Evolutionary conservation across 2,888 invertebrate species (phyloP).

Genomic region (Ochropleura leucogaster): DNA sequence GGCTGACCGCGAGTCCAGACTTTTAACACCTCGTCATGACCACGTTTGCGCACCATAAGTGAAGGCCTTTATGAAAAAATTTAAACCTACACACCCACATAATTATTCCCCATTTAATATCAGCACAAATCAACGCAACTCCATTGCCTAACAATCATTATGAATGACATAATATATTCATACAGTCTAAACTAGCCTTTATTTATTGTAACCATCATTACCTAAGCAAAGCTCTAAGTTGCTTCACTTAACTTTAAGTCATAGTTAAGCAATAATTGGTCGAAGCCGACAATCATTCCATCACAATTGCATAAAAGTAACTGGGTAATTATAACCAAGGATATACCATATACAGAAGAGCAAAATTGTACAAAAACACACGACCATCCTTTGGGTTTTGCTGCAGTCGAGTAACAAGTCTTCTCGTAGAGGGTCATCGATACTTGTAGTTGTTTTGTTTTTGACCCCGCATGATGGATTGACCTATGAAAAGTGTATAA

Average conservation of each 20-base stretch:
- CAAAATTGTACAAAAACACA: not conserved
- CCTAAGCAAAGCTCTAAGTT: slow-evolving; percentile 37
- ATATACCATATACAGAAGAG: not conserved
- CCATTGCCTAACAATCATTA: slow-evolving; percentile 29
- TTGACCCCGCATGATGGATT: not conserved
- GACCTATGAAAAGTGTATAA: not conserved
- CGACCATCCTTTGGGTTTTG: not conserved
- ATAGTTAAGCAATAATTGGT: slow-evolving; percentile 39
- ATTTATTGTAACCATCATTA: slow-evolving; percentile 29
- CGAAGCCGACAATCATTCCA: slow-evolving; percentile 24
- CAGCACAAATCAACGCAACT: slow-evolving; percentile 14
- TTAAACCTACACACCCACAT: not conserved
- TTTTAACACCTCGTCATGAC: no score
- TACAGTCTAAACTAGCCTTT: slow-evolving; percentile 6
- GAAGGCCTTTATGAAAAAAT: no score
- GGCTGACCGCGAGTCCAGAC: no score
- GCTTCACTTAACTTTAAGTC: slow-evolving; percentile 36
- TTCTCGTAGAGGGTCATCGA: not conserved
- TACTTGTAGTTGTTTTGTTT: not conserved
- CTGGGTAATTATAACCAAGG: not conserved
- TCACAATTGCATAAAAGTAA: slow-evolving; percentile 34
- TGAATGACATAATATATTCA: slow-evolving; percentile 34
- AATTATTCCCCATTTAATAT: slow-evolving; percentile 19
- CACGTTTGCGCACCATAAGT: no score
- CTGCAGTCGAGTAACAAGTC: not conserved